Base-by-base conservation (phyloP, 2,113 vertebrate species). In the Gambusia affinis region DNA sequence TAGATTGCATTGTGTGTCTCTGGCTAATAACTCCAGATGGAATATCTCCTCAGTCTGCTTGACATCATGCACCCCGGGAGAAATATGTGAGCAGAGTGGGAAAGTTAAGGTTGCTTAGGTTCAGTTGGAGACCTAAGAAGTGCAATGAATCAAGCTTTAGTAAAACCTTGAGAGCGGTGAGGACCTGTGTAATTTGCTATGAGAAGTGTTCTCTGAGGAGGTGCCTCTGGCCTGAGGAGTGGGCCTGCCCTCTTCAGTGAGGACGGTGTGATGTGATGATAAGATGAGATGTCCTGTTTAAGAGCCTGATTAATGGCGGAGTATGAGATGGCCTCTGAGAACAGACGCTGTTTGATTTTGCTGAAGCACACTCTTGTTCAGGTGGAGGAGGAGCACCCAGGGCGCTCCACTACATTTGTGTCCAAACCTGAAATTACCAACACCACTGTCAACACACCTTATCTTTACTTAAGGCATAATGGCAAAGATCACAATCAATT, bases 401-500 rank as follows among this genome's bases (percentile, higher is more conserved):
- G 85, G 84, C 74, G 81, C 85, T 82, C 54, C 69, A 73, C 80
- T 87, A 81, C 69, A 75, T 74, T 72, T 72, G 51, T 44, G 82
- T 76, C 73, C 85, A 78, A 69, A 84, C 86, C 82, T 78, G 79
- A 92, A 92, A 93, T 92, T 89, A 93, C 89, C 90, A 83, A 83
- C 81, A 78, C 83, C 71, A 62, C 89, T 87, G 90, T 90, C 90
- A 84, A 87, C 87, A 71, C 79, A 73, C 73, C 89, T 94, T 87
- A 83, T 93, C 89, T 92, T 89, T 92, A 87, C 89, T 94, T 90
- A 91, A 90, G 86, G 78, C 89, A 33, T 83, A 87, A 93, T 87
- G 88, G 88, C 84, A 90, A 93, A 93, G 90, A 93, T 92, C 85
- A 70, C 87, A 83, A 94, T 95, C 95, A 90, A 95, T 94, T 92